These are phyloP conservation scores for Callipepla squamata DNA, from an alignment of 2,113 vertebrate species.

Conservation along the genomic window DNA sequence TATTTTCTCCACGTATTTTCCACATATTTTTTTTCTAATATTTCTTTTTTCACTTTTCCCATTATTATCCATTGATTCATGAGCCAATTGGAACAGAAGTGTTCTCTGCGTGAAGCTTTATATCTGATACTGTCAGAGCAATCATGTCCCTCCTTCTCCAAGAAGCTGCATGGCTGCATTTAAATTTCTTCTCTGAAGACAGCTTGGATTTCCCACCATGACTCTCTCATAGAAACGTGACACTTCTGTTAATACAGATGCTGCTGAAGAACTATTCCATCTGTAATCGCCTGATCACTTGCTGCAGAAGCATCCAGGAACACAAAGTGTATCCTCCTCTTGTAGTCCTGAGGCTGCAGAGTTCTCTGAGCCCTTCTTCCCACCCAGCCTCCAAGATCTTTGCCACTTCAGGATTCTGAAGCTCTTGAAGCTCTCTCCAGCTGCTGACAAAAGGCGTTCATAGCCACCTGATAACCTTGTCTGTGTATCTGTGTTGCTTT, in stretches of 20 bases:
- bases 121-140: not conserved
- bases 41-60: not conserved
- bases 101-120: not conserved
- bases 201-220: not conserved
- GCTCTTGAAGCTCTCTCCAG: not conserved
- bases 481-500: constrained; percentile 27
- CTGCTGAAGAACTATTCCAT: not conserved
- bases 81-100: not conserved
- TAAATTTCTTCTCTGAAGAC: not conserved
- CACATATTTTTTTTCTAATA: not conserved
- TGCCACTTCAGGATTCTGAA: not conserved
- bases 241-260: not conserved
- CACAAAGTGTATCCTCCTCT: not conserved
- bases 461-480: constrained; percentile 38
- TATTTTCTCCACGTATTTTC: not conserved
- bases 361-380: not conserved
- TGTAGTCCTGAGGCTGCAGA: not conserved
- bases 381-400: not conserved
- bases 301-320: not conserved
- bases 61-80: not conserved
- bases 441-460: constrained; percentile 32
- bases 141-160: not conserved
- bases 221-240: not conserved
- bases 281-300: not conserved
- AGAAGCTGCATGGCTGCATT: not conserved